Conservation (phyloP, 2,797 vertebrate species). For the Bradypodion pumilum region DNA sequence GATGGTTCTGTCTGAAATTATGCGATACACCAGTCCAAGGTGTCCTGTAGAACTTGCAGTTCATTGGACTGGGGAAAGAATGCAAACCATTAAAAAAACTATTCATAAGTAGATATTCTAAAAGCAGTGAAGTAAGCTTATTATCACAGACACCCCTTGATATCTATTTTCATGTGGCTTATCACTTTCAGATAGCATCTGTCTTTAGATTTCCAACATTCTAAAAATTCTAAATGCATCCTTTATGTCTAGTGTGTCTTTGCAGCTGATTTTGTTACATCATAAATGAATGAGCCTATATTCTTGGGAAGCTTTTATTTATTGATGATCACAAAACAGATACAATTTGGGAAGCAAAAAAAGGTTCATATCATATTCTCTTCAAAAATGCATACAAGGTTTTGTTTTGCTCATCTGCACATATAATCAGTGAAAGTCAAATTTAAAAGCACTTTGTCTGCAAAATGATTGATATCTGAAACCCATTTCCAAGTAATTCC, state of each 20-base stretch:
- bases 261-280: neutral
- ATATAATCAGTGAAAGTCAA: constrained; percentile 35
- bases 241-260: neutral
- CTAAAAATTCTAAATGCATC: neutral
- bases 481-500: constrained; percentile 45
- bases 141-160: neutral
- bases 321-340: neutral
- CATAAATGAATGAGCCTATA: neutral
- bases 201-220: neutral
- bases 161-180: neutral
- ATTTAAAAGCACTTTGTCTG: constrained; percentile 30
- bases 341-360: neutral
- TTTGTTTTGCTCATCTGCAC: constrained; percentile 20
- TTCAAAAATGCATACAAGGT: constrained; percentile 6
- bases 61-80: neutral
- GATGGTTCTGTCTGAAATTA: neutral
- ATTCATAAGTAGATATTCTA: neutral
- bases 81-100: neutral
- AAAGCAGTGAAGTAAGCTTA: neutral
- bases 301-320: constrained; percentile 25
- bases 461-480: constrained; percentile 45
- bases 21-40: too few species aligned
- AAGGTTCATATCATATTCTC: neutral
- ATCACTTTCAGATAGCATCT: neutral
- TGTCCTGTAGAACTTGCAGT: neutral